phyloP scores from a whole-genome alignment of 2,797 vertebrate species.

The Lophotriccus pileatus region DNA sequence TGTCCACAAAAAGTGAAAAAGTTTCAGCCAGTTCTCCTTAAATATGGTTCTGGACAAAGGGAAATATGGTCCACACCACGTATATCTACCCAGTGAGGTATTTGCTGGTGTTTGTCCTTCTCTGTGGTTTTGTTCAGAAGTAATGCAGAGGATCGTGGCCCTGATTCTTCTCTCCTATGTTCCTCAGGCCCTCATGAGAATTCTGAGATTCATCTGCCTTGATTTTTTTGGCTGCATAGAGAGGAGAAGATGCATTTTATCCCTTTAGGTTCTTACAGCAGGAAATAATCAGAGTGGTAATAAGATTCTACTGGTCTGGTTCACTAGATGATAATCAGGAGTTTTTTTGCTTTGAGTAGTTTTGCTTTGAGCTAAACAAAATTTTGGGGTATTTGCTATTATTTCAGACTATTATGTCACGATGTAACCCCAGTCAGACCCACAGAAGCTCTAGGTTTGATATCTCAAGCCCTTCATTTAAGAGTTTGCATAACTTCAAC shows the following conservation, averaged over 20 bases:
- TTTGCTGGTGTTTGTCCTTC: neutral
- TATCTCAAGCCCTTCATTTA: neutral
- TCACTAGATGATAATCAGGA: conserved; percentile 45
- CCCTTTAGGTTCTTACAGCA: neutral
- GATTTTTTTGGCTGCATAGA: neutral
- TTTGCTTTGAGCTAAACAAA: neutral
- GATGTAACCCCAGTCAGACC: neutral
- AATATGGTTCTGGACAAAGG: neutral
- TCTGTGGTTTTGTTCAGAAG: neutral
- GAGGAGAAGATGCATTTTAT: neutral
- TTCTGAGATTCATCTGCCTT: neutral
- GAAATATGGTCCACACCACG: neutral
- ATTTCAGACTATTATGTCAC: neutral
- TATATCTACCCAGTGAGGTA: neutral
- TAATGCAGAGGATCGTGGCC: neutral
- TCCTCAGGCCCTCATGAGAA: fast-evolving
- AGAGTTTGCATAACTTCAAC: neutral
- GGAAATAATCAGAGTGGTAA: neutral
- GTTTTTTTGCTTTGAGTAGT: conserved; percentile 4
- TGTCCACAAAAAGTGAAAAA: neutral
- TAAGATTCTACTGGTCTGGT: neutral
- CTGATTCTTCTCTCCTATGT: neutral
- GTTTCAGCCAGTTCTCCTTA: neutral
- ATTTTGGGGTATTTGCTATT: neutral
- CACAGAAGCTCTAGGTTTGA: neutral